phyloP scores from a whole-genome alignment of 2,888 invertebrate genomes.

The Drosophila demipolita region DNA sequence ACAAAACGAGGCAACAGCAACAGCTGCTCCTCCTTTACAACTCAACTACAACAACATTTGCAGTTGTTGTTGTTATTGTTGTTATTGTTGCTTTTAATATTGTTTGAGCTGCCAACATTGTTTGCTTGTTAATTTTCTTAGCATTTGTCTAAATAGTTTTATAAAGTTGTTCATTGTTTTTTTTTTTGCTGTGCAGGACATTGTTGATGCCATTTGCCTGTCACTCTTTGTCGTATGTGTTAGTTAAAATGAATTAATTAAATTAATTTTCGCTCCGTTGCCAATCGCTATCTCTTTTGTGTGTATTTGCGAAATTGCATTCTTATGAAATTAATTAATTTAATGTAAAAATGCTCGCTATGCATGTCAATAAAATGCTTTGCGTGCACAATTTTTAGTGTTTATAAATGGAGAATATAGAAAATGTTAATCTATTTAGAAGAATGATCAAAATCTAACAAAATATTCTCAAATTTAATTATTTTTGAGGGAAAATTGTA shows the following conservation, averaged over 20 bases:
- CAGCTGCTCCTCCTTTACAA: conserved; percentile 49
- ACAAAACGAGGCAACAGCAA: conserved; percentile 3
- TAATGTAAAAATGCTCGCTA: background rate
- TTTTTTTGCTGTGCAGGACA: conserved; percentile 30
- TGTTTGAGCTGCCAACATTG: conserved; percentile 5
- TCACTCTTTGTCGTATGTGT: conserved; percentile 64
- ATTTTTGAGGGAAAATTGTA: background rate
- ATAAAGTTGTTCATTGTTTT: conserved; percentile 7
- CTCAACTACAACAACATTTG: conserved; percentile 29
- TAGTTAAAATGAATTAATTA: conserved; percentile 78
- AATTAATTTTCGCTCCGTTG: conserved; percentile 69
- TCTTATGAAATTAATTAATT: conserved; percentile 45
- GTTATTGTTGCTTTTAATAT: conserved; percentile 8
- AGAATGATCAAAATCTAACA: background rate
- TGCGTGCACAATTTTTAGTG: background rate
- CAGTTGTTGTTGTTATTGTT: conserved; percentile 2
- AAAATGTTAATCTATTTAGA: background rate
- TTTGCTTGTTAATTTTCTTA: background rate
- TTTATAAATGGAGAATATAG: background rate
- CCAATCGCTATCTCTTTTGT: conserved; percentile 24
- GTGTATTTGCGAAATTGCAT: conserved; percentile 38
- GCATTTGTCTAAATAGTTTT: conserved; percentile 3
- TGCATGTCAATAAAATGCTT: background rate
- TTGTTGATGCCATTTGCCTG: conserved; percentile 34
- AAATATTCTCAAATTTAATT: background rate